phyloP scores from a whole-genome alignment of 2,113 vertebrate genomes.

The Cygnus atratus region DNA sequence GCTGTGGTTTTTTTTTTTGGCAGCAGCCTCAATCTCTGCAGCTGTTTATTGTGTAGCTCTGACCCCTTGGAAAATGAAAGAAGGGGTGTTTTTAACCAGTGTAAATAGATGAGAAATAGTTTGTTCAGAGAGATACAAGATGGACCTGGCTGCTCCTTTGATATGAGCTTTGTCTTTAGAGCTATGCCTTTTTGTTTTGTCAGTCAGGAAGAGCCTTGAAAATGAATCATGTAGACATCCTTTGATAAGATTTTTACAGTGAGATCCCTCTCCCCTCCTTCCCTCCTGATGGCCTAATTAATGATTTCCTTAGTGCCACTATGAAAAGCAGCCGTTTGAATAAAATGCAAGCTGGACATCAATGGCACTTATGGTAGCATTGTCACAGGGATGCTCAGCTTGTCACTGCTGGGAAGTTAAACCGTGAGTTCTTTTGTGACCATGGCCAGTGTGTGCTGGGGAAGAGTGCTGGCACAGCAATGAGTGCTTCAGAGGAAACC shows the following conservation, averaged over 20 bases:
- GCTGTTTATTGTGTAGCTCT: neutral
- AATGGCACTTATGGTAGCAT: conserved; percentile 22
- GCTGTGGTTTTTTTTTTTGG: neutral
- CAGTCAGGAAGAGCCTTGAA: conserved; percentile 56
- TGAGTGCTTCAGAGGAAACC: neutral
- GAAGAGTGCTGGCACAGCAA: neutral
- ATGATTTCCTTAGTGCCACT: conserved; percentile 24
- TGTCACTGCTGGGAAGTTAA: conserved; percentile 51
- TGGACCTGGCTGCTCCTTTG: conserved; percentile 34
- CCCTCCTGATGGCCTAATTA: conserved; percentile 49
- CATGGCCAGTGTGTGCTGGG: neutral
- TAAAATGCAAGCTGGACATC: conserved; percentile 53
- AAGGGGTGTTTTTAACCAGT: neutral
- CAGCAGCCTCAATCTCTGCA: neutral
- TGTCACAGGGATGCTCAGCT: conserved; percentile 9
- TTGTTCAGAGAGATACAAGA: conserved; percentile 6
- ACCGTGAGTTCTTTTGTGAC: neutral
- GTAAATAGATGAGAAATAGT: conserved; percentile 34
- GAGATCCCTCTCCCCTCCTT: conserved; percentile 14
- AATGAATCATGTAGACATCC: conserved; percentile 36
- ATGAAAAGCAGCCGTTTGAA: conserved; percentile 59
- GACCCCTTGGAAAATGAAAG: neutral
- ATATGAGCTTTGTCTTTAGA: conserved; percentile 45
- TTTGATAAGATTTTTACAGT: conserved; percentile 65
- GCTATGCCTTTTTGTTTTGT: conserved; percentile 34